Evolutionary conservation across 2,888 invertebrate species (phyloP).

Genomic region (Caenorhabditis zanzibari): DNA sequence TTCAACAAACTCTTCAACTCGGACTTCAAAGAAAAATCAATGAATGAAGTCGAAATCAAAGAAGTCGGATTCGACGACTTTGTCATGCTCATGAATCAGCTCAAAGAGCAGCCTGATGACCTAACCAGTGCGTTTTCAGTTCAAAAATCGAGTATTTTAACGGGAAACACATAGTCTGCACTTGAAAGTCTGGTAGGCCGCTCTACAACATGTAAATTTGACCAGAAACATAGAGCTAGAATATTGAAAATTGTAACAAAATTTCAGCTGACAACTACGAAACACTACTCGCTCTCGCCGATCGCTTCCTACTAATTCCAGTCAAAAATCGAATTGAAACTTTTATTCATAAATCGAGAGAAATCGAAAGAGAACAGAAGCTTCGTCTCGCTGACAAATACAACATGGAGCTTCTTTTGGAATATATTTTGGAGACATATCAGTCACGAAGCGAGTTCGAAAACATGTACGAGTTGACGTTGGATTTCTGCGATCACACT

Average conservation of each 20-base stretch:
- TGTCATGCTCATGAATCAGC: slow-evolving; percentile 1
- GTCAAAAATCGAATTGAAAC: too few relatives aligned
- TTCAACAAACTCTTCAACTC: slow-evolving; percentile 30
- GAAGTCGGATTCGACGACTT: slow-evolving; percentile 25
- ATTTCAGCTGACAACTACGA: slow-evolving; percentile 1
- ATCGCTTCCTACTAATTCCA: too few relatives aligned
- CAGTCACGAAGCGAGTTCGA: too few relatives aligned
- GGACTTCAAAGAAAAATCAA: slow-evolving; percentile 41
- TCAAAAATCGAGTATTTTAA: too few relatives aligned
- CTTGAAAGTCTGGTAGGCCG: too few relatives aligned
- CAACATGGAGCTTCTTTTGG: not conserved
- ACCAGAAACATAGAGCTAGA: too few relatives aligned
- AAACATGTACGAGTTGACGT: too few relatives aligned
- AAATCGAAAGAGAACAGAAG: not conserved
- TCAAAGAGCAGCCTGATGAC: too few relatives aligned
- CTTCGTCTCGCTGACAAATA: slow-evolving; percentile 1
- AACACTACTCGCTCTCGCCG: slow-evolving; percentile 12
- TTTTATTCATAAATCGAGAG: not conserved
- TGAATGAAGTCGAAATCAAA: slow-evolving; percentile 18
- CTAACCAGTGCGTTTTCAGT: too few relatives aligned
- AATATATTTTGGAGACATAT: too few relatives aligned
- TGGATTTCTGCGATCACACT: too few relatives aligned
- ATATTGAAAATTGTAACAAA: not conserved
- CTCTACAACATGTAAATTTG: not conserved
- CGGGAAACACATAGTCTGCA: too few relatives aligned